A percentile compares a stretch with the other conserved stretches of the same genome.
These are phyloP conservation scores for Cabera pusaria DNA, from an alignment of 2,888 invertebrate genomes.

Conservation along the genomic window DNA sequence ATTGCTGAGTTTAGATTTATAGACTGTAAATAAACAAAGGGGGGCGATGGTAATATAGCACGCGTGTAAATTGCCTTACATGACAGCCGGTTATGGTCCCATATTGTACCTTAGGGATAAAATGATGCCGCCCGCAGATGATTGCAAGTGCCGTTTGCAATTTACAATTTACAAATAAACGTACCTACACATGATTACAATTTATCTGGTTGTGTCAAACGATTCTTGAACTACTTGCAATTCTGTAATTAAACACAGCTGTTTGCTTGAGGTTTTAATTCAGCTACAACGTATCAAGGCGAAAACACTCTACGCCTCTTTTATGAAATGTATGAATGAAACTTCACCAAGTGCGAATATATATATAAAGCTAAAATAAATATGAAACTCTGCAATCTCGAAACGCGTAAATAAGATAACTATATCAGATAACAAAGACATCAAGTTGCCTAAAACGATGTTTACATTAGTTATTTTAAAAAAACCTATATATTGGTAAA, in stretches of 20 bases:
- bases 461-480: constrained; percentile 16
- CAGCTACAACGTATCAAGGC: background rate
- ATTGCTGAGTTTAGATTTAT: constrained; percentile 50
- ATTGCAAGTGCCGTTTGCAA: constrained; percentile 26
- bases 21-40: constrained; percentile 56
- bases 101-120: constrained; percentile 51
- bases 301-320: background rate
- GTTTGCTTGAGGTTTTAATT: constrained; percentile 3
- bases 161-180: no score
- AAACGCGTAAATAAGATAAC: constrained; percentile 12
- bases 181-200: constrained; percentile 9
- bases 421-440: constrained; percentile 8
- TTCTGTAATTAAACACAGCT: constrained; percentile 12
- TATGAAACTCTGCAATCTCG: no score
- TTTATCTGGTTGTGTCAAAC: constrained; percentile 15
- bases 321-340: constrained; percentile 17
- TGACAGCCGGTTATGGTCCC: constrained; percentile 50
- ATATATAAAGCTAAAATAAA: no score
- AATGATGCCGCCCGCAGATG: constrained; percentile 44
- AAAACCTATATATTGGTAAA: constrained; percentile 2
- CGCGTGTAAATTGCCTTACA: constrained; percentile 66
- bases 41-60: constrained; percentile 52
- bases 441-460: constrained; percentile 13
- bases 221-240: constrained; percentile 12
- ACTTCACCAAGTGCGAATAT: no score